Conservation (phyloP, 2,797 vertebrate species). For the Silurus lanzhouensis region DNA sequence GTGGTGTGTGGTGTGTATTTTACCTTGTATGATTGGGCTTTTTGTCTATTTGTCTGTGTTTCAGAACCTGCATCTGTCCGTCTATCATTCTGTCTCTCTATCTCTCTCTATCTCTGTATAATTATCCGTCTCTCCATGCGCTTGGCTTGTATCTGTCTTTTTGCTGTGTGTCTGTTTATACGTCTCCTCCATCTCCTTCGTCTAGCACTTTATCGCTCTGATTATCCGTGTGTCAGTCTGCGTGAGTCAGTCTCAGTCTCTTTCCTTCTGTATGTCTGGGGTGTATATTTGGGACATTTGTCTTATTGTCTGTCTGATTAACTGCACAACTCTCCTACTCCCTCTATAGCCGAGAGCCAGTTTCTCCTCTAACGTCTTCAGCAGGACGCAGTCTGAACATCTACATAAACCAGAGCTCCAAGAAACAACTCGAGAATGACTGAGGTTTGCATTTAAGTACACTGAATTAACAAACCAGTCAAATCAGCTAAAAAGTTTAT, state of each 20-base stretch:
- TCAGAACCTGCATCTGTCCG: not conserved
- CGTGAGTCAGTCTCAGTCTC: not conserved
- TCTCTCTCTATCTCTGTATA: not conserved
- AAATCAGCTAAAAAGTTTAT: not conserved
- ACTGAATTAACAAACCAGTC: not conserved
- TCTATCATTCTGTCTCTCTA: too few relatives aligned
- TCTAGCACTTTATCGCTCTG: not conserved
- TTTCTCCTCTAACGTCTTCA: not conserved
- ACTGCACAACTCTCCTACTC: conserved; percentile 24
- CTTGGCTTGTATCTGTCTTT: not conserved
- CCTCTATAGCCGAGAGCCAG: conserved; percentile 13
- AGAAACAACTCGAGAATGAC: not conserved
- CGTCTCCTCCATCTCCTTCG: not conserved
- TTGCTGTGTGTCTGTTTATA: not conserved
- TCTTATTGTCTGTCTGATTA: not conserved
- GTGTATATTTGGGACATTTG: not conserved
- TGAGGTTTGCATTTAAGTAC: not conserved
- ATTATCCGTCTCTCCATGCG: not conserved
- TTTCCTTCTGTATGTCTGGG: not conserved
- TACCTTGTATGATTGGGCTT: not conserved
- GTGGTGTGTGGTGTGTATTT: not conserved
- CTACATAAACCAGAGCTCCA: not conserved
- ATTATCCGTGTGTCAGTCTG: not conserved
- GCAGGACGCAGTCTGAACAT: not conserved
- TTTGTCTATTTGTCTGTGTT: not conserved